Evolutionary conservation across 2,797 vertebrate species (phyloP).

Genomic region (Ptychadena robeensis): DNA sequence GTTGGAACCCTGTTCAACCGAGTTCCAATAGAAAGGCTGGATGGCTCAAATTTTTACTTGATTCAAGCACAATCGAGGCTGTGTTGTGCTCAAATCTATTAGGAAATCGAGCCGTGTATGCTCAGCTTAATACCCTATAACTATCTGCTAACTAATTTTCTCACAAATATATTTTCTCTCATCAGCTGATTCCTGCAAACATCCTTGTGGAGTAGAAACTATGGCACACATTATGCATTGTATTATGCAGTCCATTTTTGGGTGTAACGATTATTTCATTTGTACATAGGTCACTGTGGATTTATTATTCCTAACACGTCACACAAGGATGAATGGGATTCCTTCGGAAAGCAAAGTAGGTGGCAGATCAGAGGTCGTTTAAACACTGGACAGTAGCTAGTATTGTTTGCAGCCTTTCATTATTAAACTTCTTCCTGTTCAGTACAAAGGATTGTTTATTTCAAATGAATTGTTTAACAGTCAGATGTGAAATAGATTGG

Average conservation of each 20-base stretch:
- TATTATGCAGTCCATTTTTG: neutral
- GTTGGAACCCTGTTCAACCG: too few species aligned
- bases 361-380: slow-evolving; percentile 73
- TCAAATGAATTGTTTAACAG: neutral
- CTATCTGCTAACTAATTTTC: too few species aligned
- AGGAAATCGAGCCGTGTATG: too few species aligned
- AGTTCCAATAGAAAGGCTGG: too few species aligned
- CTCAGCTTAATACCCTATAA: too few species aligned
- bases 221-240: neutral
- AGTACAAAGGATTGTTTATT: slow-evolving; percentile 28
- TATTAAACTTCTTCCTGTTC: slow-evolving; percentile 8
- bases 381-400: slow-evolving; percentile 72
- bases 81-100: too few species aligned
- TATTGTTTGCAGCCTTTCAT: slow-evolving; percentile 65
- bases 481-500: slow-evolving; percentile 4
- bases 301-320: slow-evolving; percentile 37
- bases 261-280: too few species aligned
- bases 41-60: too few species aligned
- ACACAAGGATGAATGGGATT: slow-evolving; percentile 75
- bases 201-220: neutral
- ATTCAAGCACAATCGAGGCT: too few species aligned
- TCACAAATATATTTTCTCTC: too few species aligned
- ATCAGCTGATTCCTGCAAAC: too few species aligned
- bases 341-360: slow-evolving; percentile 74
- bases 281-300: too few species aligned